phyloP scores from a whole-genome alignment of 1,140 invertebrate species.

The Odontomachus brunneus region DNA sequence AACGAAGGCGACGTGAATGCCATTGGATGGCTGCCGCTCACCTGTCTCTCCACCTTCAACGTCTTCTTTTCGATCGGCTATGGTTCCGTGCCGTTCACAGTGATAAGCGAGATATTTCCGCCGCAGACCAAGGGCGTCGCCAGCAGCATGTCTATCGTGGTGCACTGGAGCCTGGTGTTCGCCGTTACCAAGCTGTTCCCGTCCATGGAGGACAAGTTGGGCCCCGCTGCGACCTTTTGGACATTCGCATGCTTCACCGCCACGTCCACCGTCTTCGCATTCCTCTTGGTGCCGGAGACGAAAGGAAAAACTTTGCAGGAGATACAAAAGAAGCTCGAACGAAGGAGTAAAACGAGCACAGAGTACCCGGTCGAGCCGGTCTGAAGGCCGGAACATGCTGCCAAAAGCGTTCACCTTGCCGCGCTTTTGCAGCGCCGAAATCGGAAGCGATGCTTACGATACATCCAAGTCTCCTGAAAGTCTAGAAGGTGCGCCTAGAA shows the following conservation, averaged over 20 bases:
- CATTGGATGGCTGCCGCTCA: slow-evolving; percentile 84
- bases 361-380: slow-evolving; percentile 32
- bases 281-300: slow-evolving; percentile 91
- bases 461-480: too few relatives aligned
- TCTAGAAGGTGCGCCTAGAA: too few relatives aligned
- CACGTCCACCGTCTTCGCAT: slow-evolving; percentile 85
- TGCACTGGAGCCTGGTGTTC: slow-evolving; percentile 86
- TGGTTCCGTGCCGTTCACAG: slow-evolving; percentile 90
- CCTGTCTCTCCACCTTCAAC: slow-evolving; percentile 83
- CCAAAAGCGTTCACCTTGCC: not conserved
- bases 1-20: slow-evolving; percentile 77
- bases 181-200: slow-evolving; percentile 87
- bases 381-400: not conserved
- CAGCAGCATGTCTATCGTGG: slow-evolving; percentile 86
- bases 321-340: slow-evolving; percentile 88
- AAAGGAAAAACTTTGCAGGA: slow-evolving; percentile 91
- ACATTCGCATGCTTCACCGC: slow-evolving; percentile 86
- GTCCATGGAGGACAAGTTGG: slow-evolving; percentile 81
- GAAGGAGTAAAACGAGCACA: slow-evolving; percentile 51
- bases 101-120: slow-evolving; percentile 90
- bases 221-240: slow-evolving; percentile 86
- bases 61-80: slow-evolving; percentile 86
- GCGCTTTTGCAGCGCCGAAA: not conserved
- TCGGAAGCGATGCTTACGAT: not conserved
- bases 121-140: slow-evolving; percentile 87